phyloP scores from a whole-genome alignment of 2,888 invertebrate genomes.

The Lumbricus terrestris region DNA sequence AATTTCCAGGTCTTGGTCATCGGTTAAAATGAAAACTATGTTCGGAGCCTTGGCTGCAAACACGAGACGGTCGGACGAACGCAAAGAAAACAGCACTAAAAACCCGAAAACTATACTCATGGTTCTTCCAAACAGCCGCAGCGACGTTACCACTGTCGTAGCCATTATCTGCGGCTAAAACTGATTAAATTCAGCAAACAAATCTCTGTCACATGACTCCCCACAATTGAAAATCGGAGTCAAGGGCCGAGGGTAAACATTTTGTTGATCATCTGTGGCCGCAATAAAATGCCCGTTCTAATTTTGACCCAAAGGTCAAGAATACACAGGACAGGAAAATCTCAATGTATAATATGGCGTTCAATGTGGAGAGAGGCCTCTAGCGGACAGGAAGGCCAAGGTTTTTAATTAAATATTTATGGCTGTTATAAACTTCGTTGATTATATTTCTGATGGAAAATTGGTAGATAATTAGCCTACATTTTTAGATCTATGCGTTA shows the following conservation, averaged over 20 bases:
- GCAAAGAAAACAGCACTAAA: not conserved
- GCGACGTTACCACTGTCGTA: not conserved
- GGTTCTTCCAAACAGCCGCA: not conserved
- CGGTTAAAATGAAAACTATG: slow-evolving; percentile 89
- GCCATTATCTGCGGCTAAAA: not conserved
- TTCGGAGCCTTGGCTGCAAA: slow-evolving; percentile 71
- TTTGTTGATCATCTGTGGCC: not conserved
- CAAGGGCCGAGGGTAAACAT: not conserved
- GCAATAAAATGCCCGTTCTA: not conserved
- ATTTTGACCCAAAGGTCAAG: not conserved
- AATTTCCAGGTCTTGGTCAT: slow-evolving; percentile 94
- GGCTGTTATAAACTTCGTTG: no score
- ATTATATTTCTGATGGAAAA: no score
- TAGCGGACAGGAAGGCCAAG: no score
- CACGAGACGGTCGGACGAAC: not conserved
- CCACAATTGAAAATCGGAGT: not conserved
- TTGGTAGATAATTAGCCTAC: no score
- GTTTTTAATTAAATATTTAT: no score
- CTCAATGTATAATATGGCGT: no score
- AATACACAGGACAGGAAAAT: not conserved
- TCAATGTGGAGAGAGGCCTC: no score
- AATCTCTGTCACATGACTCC: not conserved
- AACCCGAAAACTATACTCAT: not conserved
- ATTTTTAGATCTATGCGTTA: no score
- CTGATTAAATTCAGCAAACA: not conserved